A percentile compares a stretch with the other conserved stretches of the same genome.
phyloP scores from a whole-genome alignment of 2,113 vertebrate genomes.

The Rhinichthys klamathensis region DNA sequence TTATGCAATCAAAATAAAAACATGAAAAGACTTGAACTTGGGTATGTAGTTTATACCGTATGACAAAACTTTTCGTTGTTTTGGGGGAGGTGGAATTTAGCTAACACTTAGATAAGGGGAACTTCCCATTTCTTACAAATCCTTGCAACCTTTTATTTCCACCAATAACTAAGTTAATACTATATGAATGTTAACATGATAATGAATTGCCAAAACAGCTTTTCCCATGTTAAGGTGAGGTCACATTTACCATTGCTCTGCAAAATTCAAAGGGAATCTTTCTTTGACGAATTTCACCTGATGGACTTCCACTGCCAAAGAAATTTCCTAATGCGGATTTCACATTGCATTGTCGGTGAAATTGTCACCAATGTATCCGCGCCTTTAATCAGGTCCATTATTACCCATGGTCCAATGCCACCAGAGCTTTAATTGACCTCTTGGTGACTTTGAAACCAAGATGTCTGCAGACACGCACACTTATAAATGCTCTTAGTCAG shows the following conservation, averaged over 20 bases:
- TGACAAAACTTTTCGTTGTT: too few species aligned
- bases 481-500: background rate
- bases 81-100: too few species aligned
- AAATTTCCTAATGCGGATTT: background rate
- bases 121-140: background rate
- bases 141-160: background rate
- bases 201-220: too few species aligned
- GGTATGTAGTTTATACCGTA: too few species aligned
- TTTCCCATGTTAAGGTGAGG: too few species aligned
- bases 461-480: background rate
- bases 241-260: background rate
- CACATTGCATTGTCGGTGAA: background rate
- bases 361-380: too few species aligned
- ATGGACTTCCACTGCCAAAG: background rate
- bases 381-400: too few species aligned
- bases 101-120: too few species aligned
- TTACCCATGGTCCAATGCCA: background rate
- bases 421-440: conserved; percentile 8
- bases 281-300: background rate
- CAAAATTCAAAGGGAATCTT: background rate
- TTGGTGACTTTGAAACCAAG: conserved; percentile 5
- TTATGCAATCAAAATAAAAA: background rate
- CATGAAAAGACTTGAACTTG: too few species aligned
- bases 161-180: too few species aligned
- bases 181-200: too few species aligned